Percentiles rank a stretch among this genome's conserved stretches.
phyloP scores from a whole-genome alignment of 1,140 invertebrate genomes.

The Drosophila truncata region DNA sequence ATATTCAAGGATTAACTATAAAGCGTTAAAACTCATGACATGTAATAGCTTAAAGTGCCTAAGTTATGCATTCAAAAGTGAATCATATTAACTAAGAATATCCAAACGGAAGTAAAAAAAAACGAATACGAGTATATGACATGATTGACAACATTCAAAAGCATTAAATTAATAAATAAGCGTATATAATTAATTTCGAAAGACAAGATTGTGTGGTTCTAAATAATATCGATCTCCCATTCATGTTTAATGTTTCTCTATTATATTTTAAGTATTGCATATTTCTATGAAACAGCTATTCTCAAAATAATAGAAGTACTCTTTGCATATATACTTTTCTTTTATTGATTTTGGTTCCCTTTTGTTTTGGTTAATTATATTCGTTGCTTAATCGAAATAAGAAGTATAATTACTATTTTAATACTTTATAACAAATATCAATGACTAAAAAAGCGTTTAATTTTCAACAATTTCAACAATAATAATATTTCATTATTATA shows the following conservation, averaged over 20 bases:
- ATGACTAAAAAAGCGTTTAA: too few species aligned
- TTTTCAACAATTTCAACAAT: too few species aligned
- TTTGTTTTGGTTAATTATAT: too few species aligned
- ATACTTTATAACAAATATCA: too few species aligned
- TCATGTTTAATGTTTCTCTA: not conserved
- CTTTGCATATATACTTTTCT: not conserved
- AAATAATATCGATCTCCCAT: not conserved
- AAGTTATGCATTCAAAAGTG: conserved; percentile 1
- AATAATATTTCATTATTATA: too few species aligned
- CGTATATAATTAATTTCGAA: not conserved
- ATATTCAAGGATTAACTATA: not conserved
- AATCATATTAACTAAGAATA: not conserved
- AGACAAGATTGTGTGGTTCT: not conserved
- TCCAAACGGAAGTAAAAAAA: not conserved
- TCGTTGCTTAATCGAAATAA: too few species aligned
- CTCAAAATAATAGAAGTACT: not conserved
- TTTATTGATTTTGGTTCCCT: not conserved
- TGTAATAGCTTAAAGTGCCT: not conserved
- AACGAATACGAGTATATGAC: not conserved
- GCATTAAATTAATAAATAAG: not conserved
- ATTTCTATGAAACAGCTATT: not conserved
- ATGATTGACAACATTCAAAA: not conserved
- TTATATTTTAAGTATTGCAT: not conserved
- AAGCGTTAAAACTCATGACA: not conserved
- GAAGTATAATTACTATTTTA: too few species aligned